Evolutionary conservation across 2,888 invertebrate genomes (phyloP).

Genomic region (Oasisia sp.): DNA sequence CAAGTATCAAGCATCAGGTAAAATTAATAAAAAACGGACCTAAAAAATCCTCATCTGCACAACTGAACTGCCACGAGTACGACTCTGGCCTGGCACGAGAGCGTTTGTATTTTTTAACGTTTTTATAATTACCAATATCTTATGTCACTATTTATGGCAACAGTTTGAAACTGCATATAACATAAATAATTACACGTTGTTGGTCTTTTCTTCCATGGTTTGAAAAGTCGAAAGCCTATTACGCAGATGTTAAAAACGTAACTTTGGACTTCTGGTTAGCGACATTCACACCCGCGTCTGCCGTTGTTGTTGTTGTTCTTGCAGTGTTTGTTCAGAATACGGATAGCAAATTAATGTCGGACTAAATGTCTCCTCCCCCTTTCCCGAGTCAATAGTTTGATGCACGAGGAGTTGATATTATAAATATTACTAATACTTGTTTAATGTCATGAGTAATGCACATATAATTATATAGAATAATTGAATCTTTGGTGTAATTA

Average conservation of each 20-base stretch:
- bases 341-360: neutral
- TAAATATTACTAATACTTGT: too few species aligned
- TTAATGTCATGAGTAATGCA: too few species aligned
- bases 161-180: neutral
- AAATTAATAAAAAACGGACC: too few species aligned
- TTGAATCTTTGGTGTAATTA: too few species aligned
- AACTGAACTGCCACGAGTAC: too few species aligned
- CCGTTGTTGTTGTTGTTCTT: neutral
- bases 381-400: too few species aligned
- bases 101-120: neutral
- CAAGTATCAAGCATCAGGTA: too few species aligned
- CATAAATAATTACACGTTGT: slow-evolving; percentile 3
- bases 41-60: too few species aligned
- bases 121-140: neutral
- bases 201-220: neutral
- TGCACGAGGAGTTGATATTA: too few species aligned
- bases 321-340: neutral
- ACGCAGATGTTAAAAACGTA: neutral
- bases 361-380: neutral
- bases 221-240: neutral
- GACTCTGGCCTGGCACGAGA: too few species aligned
- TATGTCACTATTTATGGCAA: neutral
- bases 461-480: too few species aligned
- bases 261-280: neutral
- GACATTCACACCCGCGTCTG: neutral